These are phyloP conservation scores for Agrochola lota DNA, from an alignment of 2,888 invertebrate species.

Conservation along the genomic window DNA sequence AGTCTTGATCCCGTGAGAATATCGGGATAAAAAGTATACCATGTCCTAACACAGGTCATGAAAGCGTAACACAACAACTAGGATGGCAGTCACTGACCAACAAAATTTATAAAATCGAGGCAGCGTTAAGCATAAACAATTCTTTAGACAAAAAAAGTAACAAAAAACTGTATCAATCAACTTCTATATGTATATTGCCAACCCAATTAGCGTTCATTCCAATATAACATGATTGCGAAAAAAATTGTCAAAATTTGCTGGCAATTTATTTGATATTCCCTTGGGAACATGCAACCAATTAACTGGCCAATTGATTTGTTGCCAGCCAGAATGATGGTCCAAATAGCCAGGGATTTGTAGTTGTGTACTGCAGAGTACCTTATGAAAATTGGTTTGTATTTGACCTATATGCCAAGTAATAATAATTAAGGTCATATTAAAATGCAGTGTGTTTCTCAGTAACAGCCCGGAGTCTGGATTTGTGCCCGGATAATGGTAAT, in stretches of 20 bases:
- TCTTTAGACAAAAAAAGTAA: not conserved
- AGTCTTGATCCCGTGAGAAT: no score
- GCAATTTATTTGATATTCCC: conserved; percentile 28
- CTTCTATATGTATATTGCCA: not conserved
- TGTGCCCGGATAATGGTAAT: no score
- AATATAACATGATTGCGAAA: conserved; percentile 17
- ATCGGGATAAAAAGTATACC: no score
- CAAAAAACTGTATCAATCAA: conserved; percentile 6
- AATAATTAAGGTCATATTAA: not conserved
- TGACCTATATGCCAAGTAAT: not conserved
- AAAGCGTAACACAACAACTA: no score
- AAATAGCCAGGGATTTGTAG: not conserved
- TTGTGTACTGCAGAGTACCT: not conserved
- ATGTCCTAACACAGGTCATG: no score
- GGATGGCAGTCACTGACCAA: no score
- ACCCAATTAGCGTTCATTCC: conserved; percentile 3
- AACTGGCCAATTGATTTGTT: conserved; percentile 12
- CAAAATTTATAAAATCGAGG: no score
- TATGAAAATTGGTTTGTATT: not conserved
- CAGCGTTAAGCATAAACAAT: no score
- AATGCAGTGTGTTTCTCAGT: no score
- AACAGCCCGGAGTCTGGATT: no score
- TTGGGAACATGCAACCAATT: conserved; percentile 11
- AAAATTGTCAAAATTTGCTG: conserved; percentile 8
- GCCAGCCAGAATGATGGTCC: not conserved